Evolutionary conservation across 2,113 vertebrate genomes (phyloP), one percentile per base, ranked within the genome.

Genomic region (Apistogramma diplotaenia): DNA sequence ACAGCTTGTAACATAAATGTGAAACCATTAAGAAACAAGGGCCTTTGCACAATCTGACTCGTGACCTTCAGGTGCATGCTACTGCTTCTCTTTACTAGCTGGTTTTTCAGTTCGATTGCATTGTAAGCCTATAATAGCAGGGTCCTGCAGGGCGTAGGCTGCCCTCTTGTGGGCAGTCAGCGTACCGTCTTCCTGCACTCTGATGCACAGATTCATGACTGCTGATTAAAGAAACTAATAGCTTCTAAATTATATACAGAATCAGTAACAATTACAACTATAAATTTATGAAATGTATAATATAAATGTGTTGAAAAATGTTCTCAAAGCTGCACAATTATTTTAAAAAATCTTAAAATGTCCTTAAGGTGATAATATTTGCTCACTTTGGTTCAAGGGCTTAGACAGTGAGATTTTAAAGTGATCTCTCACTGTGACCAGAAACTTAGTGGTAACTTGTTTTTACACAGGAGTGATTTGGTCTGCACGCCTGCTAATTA

Each of bases 121-220:
- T n/a, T n/a, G 49, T 16, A 49, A 46, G 40, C 3, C 62, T 10
- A 1, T 19, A 27, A 49, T 19, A 11, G 23, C 10, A 70, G n/a
- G 65, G 29, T 51, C 25, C 43, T n/a, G 37, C 4, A 9, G 29
- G 9, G 58, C 4, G 5, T n/a, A 60, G 19, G n/a, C 58, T 89
- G 76, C 81, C 81, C 57, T 70, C 85, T 73, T 74, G 81, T 87
- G 89, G 83, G 13, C 49, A 11, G 29, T 76, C 8, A 0, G 9
- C 58, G 31, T 23, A 71, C 11, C 25, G 11, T 31, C 40, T 49
- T 16, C 23, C 23, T 29, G 23, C 62, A 51, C 43, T 5, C 18
- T 19, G 43, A 70, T 13, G 7, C 4, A 49, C 43, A 49, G 18
- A 70, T 51, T 70, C 46, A 51, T 70, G 10, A 19, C 65, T 4